A percentile compares a stretch with the other conserved stretches of the same genome.
These are phyloP conservation scores for Seriola dumerili DNA, from an alignment of 2,113 vertebrate species.

Conservation along the genomic window DNA sequence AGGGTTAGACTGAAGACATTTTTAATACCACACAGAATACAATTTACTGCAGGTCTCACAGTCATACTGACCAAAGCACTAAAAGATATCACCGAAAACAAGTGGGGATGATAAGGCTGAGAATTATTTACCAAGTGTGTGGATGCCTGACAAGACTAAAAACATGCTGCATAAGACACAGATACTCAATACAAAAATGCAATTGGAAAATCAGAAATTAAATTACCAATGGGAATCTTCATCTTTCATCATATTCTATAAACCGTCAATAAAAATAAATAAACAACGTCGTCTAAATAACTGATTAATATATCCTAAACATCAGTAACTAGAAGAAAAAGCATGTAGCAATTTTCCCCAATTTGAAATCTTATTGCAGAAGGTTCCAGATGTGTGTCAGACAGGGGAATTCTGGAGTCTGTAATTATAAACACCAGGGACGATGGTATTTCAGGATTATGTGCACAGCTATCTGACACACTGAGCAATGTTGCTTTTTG, in stretches of 20 bases:
- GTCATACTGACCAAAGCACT: background rate
- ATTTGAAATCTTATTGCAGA: background rate
- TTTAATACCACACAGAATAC: background rate
- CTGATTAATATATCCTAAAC: background rate
- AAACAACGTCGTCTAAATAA: background rate
- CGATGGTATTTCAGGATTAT: background rate
- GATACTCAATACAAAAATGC: background rate
- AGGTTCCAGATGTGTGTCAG: background rate
- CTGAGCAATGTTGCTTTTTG: background rate
- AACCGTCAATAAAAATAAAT: background rate
- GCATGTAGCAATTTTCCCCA: too few relatives aligned
- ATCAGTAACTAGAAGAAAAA: background rate
- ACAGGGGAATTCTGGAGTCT: background rate
- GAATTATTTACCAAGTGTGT: background rate
- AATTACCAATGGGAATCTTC: too few relatives aligned
- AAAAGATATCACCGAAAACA: background rate
- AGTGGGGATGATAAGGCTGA: background rate
- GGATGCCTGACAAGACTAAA: background rate
- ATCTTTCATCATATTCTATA: too few relatives aligned
- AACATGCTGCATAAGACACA: background rate
- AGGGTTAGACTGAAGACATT: background rate
- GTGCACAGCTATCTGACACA: slow-evolving; percentile 1
- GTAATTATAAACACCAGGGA: slow-evolving; percentile 27
- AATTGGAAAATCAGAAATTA: too few relatives aligned
- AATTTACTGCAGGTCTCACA: background rate